Conservation (phyloP, 2,888 invertebrate species). For the Acrobasis suavella region DNA sequence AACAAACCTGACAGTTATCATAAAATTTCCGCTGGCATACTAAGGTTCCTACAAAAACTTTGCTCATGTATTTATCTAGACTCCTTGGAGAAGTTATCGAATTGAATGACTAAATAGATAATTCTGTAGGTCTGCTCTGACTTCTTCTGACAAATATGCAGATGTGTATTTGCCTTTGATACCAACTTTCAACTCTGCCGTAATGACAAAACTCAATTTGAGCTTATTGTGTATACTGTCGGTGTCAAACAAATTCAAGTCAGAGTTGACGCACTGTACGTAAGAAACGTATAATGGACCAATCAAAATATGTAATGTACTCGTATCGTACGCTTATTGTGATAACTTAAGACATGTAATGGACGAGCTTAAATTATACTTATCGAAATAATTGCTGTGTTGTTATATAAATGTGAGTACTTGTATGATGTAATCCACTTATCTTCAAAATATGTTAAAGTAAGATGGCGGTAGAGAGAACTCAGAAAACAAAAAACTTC, state of each 20-base stretch:
- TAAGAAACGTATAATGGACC: conserved; percentile 36
- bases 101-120: conserved; percentile 36
- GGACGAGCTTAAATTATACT: conserved; percentile 27
- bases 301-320: conserved; percentile 30
- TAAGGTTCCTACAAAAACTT: conserved; percentile 83
- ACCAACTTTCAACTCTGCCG: too few relatives aligned
- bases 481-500: too few relatives aligned
- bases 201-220: too few relatives aligned
- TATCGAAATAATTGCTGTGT: not conserved
- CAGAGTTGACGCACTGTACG: conserved; percentile 7
- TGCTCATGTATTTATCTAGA: conserved; percentile 86
- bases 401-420: not conserved
- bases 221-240: too few relatives aligned
- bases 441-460: too few relatives aligned
- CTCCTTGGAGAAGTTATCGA: conserved; percentile 79
- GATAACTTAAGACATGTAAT: conserved; percentile 32
- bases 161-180: too few relatives aligned
- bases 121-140: not conserved
- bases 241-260: too few relatives aligned
- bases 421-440: not conserved
- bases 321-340: conserved; percentile 31
- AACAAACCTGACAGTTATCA: conserved; percentile 83
- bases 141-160: too few relatives aligned
- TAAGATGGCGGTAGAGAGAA: too few relatives aligned
- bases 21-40: conserved; percentile 69